Evolutionary conservation across 2,797 vertebrate species (phyloP).

Genomic region (Podarcis lilfordi): DNA sequence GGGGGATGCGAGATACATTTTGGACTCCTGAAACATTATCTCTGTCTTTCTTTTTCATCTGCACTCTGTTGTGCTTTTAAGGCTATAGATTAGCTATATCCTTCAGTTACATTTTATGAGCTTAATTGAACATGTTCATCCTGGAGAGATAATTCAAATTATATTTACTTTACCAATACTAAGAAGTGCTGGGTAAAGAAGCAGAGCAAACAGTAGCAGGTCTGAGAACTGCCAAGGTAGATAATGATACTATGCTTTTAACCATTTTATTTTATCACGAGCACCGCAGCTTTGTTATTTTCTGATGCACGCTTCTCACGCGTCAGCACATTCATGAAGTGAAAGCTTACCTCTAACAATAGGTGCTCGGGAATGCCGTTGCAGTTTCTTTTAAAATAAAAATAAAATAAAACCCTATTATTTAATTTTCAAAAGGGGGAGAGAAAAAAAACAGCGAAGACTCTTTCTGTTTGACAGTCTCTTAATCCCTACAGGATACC

Average conservation of each 20-base stretch:
- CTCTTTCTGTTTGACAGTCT: conserved; percentile 40
- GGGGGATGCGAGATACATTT: conserved; percentile 7
- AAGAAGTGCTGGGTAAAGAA: conserved; percentile 25
- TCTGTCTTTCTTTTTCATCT: not conserved
- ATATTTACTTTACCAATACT: conserved; percentile 30
- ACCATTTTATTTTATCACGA: conserved; percentile 37
- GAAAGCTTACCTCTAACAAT: conserved; percentile 40
- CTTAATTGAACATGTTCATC: conserved; percentile 36
- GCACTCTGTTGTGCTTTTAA: conserved; percentile 2
- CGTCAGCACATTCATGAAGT: conserved; percentile 22
- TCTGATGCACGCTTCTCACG: not conserved
- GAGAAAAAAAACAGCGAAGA: conserved; percentile 10
- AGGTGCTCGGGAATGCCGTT: conserved; percentile 28
- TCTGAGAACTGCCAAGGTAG: conserved; percentile 5
- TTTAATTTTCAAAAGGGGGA: conserved; percentile 50
- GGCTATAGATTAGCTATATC: not conserved
- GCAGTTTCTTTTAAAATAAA: conserved; percentile 31
- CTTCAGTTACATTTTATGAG: conserved; percentile 25
- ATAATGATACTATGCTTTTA: conserved; percentile 40
- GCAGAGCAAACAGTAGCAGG: conserved; percentile 34
- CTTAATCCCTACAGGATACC: conserved; percentile 57
- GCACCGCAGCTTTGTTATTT: conserved; percentile 13
- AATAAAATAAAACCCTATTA: conserved; percentile 20
- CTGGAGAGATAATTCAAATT: conserved; percentile 35
- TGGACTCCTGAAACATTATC: rapidly evolving